phyloP scores from a whole-genome alignment of 1,140 invertebrate genomes.

The Phenacoccus solenopsis region DNA sequence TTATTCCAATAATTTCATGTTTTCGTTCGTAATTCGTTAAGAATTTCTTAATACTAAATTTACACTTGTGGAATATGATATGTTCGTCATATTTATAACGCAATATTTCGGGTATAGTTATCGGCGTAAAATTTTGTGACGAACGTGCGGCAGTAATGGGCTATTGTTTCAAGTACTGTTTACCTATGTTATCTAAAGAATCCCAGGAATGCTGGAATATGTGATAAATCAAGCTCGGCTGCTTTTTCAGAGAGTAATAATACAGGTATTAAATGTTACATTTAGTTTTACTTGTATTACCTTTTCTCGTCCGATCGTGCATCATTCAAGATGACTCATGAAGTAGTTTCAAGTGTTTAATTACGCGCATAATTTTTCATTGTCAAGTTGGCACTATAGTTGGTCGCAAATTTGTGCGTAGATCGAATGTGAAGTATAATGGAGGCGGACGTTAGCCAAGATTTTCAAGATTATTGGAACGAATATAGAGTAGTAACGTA shows the following conservation, averaged over 20 bases:
- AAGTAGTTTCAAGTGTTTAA: background rate
- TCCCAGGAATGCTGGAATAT: background rate
- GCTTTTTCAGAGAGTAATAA: background rate
- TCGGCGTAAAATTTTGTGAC: too few species aligned
- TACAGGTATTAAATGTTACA: background rate
- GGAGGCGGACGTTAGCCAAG: constrained; percentile 31
- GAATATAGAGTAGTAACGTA: constrained; percentile 37
- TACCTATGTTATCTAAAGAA: background rate
- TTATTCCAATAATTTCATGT: too few species aligned
- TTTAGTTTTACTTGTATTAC: too few species aligned
- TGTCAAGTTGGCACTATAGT: background rate
- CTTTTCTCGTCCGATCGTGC: too few species aligned
- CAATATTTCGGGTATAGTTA: too few species aligned
- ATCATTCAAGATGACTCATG: background rate
- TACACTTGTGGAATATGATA: too few species aligned
- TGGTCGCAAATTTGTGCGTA: background rate
- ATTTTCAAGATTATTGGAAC: constrained; percentile 40
- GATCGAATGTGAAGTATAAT: constrained; percentile 27
- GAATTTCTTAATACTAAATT: too few species aligned
- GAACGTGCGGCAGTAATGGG: too few species aligned
- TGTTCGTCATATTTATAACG: too few species aligned
- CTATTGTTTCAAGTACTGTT: too few species aligned
- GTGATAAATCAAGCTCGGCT: background rate
- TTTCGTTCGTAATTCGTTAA: too few species aligned
- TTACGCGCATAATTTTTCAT: background rate